Conservation (phyloP, 2,113 vertebrate genomes). For the Hippoglossus stenolepis region DNA sequence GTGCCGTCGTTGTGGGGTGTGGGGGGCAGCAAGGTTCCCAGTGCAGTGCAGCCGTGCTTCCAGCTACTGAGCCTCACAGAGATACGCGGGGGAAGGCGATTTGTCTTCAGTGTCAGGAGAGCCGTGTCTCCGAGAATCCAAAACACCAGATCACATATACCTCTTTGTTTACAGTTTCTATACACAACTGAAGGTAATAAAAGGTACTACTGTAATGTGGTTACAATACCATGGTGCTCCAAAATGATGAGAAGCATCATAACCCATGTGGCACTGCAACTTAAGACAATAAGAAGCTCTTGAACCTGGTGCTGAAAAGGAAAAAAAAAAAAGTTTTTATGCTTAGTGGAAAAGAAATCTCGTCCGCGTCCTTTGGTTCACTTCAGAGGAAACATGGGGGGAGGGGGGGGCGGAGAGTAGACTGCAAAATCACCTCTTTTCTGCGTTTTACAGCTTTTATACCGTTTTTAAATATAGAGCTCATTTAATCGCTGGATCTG, state of each 20-base stretch:
- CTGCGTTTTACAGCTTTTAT: slow-evolving; percentile 79
- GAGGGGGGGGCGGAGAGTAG: slow-evolving; percentile 40
- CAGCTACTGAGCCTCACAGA: slow-evolving; percentile 86
- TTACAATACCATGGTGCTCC: slow-evolving; percentile 96
- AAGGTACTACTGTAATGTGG: slow-evolving; percentile 98
- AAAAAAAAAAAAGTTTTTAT: slow-evolving; percentile 43
- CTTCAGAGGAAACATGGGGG: slow-evolving; percentile 17
- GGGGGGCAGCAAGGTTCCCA: slow-evolving; percentile 34
- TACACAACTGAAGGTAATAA: slow-evolving; percentile 90
- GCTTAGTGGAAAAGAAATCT: slow-evolving; percentile 37
- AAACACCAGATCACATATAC: slow-evolving; percentile 92
- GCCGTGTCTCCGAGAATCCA: slow-evolving; percentile 90
- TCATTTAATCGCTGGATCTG: slow-evolving; percentile 80
- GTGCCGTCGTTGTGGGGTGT: background rate
- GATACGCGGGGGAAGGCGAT: slow-evolving; percentile 53
- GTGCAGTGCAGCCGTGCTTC: slow-evolving; percentile 63
- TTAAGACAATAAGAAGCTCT: slow-evolving; percentile 67
- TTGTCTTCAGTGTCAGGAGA: slow-evolving; percentile 89
- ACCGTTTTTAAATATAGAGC: slow-evolving; percentile 85
- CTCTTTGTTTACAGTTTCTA: slow-evolving; percentile 99
- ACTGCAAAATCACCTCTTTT: slow-evolving; percentile 68
- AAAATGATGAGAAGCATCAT: slow-evolving; percentile 90
- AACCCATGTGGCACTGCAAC: slow-evolving; percentile 88
- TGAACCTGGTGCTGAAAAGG: slow-evolving; percentile 65
- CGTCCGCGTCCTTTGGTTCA: slow-evolving; percentile 33